These are phyloP conservation scores for Onychostruthus taczanowskii DNA, from an alignment of 2,113 vertebrate genomes.

Conservation along the genomic window DNA sequence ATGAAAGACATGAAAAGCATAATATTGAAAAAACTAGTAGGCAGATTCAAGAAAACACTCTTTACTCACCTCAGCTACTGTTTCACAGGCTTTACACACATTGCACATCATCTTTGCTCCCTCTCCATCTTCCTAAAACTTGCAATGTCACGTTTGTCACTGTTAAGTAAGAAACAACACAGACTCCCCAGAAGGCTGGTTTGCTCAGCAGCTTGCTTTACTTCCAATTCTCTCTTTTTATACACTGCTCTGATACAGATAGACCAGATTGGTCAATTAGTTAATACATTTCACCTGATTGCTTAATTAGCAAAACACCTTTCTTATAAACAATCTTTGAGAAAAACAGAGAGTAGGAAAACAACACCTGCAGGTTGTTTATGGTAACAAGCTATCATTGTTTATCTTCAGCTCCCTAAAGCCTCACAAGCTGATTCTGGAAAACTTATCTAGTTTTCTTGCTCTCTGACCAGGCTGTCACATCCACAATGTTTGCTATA, in stretches of 20 bases:
- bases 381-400: neutral
- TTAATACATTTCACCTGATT: neutral
- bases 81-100: neutral
- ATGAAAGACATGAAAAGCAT: neutral
- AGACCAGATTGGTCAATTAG: neutral
- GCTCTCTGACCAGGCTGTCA: neutral
- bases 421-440: neutral
- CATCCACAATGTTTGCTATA: neutral
- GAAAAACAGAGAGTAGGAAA: neutral
- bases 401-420: neutral
- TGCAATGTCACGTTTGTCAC: neutral
- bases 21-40: neutral
- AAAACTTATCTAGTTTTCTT: neutral
- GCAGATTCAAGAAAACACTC: neutral
- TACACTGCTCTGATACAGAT: neutral
- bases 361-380: neutral
- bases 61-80: neutral
- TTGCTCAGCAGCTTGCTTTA: neutral
- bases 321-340: neutral
- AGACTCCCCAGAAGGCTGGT: neutral
- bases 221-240: neutral
- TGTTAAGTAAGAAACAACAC: neutral
- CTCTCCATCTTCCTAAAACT: neutral
- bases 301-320: neutral
- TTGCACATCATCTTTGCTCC: neutral